phyloP scores from a whole-genome alignment of 2,797 vertebrate genomes.

The Lithobates pipiens region DNA sequence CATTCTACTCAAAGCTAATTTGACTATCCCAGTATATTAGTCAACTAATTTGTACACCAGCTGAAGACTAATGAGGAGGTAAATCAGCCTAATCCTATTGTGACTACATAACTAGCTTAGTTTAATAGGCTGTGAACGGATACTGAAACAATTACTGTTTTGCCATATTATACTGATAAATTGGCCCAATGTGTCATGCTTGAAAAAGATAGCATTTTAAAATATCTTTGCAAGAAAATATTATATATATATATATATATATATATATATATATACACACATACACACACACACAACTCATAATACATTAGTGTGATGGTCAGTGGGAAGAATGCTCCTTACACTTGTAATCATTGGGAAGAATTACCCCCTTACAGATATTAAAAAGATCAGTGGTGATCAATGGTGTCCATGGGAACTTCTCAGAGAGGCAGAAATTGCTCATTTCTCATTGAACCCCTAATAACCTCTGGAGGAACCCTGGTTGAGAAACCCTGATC shows the following conservation, averaged over 20 bases:
- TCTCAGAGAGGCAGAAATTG: no score
- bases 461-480: no score
- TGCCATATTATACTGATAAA: constrained; percentile 24
- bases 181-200: not conserved
- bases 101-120: constrained; percentile 1
- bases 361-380: no score
- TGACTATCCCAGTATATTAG: constrained; percentile 9
- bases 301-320: no score
- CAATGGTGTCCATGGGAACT: no score
- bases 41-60: constrained; percentile 20
- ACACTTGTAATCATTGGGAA: no score
- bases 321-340: no score
- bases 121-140: constrained; percentile 41
- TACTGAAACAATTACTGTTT: constrained; percentile 24
- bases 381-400: no score
- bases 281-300: no score
- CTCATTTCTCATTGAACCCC: no score
- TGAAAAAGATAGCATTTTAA: not conserved
- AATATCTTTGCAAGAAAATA: not conserved
- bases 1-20: constrained; percentile 8
- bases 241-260: not conserved
- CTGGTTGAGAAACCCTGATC: no score
- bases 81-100: constrained; percentile 35
- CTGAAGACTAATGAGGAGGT: constrained; percentile 24
- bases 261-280: no score